Base-by-base conservation (phyloP, 1,140 invertebrate species). In the Cyclina sinensis region DNA sequence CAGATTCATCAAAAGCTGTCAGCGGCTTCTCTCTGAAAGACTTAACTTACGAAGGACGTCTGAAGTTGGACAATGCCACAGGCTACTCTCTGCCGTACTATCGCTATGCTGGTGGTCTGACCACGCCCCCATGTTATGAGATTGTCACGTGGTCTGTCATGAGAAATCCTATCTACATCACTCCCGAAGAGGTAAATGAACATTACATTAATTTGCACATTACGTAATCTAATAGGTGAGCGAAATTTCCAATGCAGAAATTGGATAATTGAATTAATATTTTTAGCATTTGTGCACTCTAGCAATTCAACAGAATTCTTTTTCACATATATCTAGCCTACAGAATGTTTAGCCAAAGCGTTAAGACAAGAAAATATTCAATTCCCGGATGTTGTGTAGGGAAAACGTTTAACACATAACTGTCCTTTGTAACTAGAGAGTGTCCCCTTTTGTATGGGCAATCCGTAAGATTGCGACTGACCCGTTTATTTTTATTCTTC, bases 81-180 rank as follows among this genome's bases (percentile, higher is more conserved):
- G 81, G 81, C 12, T 35, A 14, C 21, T 39, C 43, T 2, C 16
- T 48, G 12, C 12, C 89, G 76, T 94, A 85, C 93, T 98, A 96
- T 91, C 95, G 96, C 5, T 98, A 98, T 90, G 86, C 95, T 0
- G 97, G 97, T 5, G 97, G 97, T 0, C 94, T 98, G 46, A 98
- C 97, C 1, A 98, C 97, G 0, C 97, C 97, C 1, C 95, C 94
- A 9, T 98, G 97, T 89, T 96, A 96, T 30, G 97, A 98, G 93
- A 95, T 96, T 5, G 97, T 98, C 0, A 96, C 96, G 0, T 98
- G 97, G 97, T 97, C 97, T 14, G 95, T 98, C 0, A 48, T 87
- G 74, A 51, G 5, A 21, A 12, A 12, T 9, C 27, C 74, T 24
- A 65, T 87, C 37, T 30, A 62, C 7, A 79, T 87, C 37, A 48